Base-by-base conservation (phyloP, 2,888 invertebrate species). In the Hecatera dysodea region DNA sequence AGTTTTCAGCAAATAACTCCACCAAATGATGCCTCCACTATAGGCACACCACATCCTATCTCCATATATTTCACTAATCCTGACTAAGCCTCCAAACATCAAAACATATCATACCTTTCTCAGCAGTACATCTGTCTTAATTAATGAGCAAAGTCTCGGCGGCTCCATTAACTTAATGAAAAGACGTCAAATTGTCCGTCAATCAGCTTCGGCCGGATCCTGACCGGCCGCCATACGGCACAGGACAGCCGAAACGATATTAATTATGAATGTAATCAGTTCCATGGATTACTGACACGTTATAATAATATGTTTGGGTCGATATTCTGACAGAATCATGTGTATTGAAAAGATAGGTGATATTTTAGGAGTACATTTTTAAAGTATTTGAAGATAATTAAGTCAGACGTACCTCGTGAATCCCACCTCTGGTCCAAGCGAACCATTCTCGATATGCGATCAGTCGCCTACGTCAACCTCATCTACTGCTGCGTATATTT, bases 151-250 rank as follows among this genome's bases (percentile, higher is more conserved):
- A 73, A 83, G 81, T 79, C 85, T 80, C 81, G 84, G 78, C 79
- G 84, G 84, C 80, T 86, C 88, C 90, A 90, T 91, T 90, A 90
- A 85, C 84, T 85, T 89, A 90, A 90, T 89, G 89, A 90, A 88
- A 83, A 75, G 75, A 87, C 88, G 90, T 91, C 90, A 85, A 88
- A 75, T 76, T 87, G 90, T 88, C 90, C 85, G 88, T 92, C 91
- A 89, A 86, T 90, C 91, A 87, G 86, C 86, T 78, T 75, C 46
- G 71, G 80, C 75, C 72, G 70, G 63, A 84, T 87, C 83, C 86
- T 81, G 82, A 71, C 81, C 73, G 68, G 50, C 71, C 63, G 67
- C 50, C 72, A 67, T 59, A 69, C 73, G 76, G 59, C 81, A 75
- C 83, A 77, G 71, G 79, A 86, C 77, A 75, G 79, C 79, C 80